Conservation (phyloP, 2,113 vertebrate species). For the Pheucticus melanocephalus region DNA sequence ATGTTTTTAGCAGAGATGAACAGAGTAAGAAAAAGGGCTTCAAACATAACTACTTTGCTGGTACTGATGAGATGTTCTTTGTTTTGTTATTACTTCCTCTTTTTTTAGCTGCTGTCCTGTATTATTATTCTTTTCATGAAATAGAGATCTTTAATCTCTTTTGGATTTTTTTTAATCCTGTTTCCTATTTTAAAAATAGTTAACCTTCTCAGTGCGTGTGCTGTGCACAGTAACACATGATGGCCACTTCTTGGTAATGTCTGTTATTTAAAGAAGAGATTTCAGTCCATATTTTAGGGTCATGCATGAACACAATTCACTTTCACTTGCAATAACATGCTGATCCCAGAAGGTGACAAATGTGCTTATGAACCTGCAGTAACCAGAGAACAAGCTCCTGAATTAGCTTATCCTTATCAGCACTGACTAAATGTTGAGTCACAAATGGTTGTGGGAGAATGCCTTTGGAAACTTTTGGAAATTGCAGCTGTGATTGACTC, state of each 20-base stretch:
- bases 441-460: neutral
- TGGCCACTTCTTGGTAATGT: neutral
- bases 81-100: neutral
- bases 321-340: slow-evolving; percentile 4
- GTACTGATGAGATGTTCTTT: neutral
- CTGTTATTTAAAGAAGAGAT: slow-evolving; percentile 11
- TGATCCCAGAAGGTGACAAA: neutral
- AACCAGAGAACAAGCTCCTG: neutral
- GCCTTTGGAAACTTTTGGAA: neutral
- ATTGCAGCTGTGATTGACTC: neutral
- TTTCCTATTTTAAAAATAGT: slow-evolving; percentile 5
- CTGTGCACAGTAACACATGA: neutral
- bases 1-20: neutral
- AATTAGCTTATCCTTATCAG: slow-evolving; percentile 21
- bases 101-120: neutral
- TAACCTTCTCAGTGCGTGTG: neutral
- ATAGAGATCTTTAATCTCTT: neutral
- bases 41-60: neutral
- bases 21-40: neutral
- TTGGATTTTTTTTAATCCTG: neutral
- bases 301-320: neutral
- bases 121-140: neutral
- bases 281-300: neutral
- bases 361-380: neutral
- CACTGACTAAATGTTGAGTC: neutral